Base-by-base conservation (phyloP, 1,140 invertebrate species). In the Mizuhopecten yessoensis region DNA sequence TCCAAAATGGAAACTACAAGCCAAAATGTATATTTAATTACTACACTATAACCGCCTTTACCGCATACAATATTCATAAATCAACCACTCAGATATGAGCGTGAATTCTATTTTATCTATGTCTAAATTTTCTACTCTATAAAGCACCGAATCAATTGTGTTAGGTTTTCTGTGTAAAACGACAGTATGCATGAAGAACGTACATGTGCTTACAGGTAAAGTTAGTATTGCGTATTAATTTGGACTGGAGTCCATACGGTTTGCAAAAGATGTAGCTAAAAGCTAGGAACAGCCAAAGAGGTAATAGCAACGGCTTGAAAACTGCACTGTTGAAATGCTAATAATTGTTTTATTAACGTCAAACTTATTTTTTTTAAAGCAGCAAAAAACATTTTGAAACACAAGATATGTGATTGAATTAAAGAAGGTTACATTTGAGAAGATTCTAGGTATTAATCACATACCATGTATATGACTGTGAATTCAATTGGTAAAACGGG, bases 101-200 rank as follows among this genome's bases (percentile, higher is more conserved):
- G 42, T 45, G 23, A 75, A 75, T 75, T 75, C 57, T 75, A n/a
- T n/a, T 17, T 29, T 75, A 9, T 75, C 20, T 75, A 75, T 75
- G 29, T 75, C 57, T 75, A 75, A n/a, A 75, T 75, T 75, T 75
- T 75, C n/a, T 75, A n/a, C n/a, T n/a, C n/a, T n/a, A 75, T 75
- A 5, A n/a, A 75, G 57, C 57, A 75, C 57, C 57, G 57, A 75
- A 75, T 75, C 42, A n/a, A n/a, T n/a, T n/a, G n/a, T 75, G 57
- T 75, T 75, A 75, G 57, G 9, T 75, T 75, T n/a, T 29, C 2
- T 75, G 17, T 45, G 5, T n/a, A n/a, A n/a, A n/a, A n/a, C n/a
- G n/a, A 75, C 23, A 75, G 57, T 75, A 75, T 75, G 57, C 57
- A 75, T 75, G 57, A 75, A 75, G 57, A 75, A 29, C n/a, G n/a